Evolutionary conservation across 2,888 invertebrate species (phyloP).

Genomic region (Acronicta psi): DNA sequence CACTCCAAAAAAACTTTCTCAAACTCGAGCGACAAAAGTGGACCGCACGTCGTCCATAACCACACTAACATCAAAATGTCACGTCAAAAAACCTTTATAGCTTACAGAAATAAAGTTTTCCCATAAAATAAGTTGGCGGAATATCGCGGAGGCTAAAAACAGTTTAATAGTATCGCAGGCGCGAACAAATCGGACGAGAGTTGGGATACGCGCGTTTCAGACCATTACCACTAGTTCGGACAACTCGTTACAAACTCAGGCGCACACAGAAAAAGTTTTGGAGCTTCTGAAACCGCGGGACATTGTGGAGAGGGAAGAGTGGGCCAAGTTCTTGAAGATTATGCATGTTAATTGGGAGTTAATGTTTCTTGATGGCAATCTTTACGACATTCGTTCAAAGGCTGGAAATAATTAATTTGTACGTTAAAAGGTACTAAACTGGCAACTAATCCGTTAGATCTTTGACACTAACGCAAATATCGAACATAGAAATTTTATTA

Average conservation of each 20-base stretch:
- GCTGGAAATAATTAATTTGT: no score
- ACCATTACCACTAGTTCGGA: conserved; percentile 57
- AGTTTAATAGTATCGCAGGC: conserved; percentile 56
- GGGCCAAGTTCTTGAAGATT: background rate
- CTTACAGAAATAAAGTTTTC: conserved; percentile 39
- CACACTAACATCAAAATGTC: conserved; percentile 16
- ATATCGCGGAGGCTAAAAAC: conserved; percentile 52
- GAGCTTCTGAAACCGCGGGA: conserved; percentile 46
- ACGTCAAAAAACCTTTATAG: conserved; percentile 20
- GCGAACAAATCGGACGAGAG: conserved; percentile 52
- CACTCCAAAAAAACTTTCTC: conserved; percentile 20
- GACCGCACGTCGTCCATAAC: background rate
- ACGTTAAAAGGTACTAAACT: no score
- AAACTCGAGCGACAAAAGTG: conserved; percentile 16
- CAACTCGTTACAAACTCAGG: conserved; percentile 59
- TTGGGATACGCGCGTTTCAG: conserved; percentile 41
- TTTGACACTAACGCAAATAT: no score
- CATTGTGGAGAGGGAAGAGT: conserved; percentile 20
- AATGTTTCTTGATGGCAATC: no score
- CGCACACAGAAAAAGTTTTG: conserved; percentile 57
- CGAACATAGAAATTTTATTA: no score
- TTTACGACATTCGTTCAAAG: no score
- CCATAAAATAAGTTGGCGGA: conserved; percentile 47
- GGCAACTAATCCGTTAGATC: no score
- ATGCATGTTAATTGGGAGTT: no score